A percentile compares a stretch with the other conserved stretches of the same genome.
Evolutionary conservation across 2,888 invertebrate genomes (phyloP).

Genomic region (Synanthedon vespiformis): DNA sequence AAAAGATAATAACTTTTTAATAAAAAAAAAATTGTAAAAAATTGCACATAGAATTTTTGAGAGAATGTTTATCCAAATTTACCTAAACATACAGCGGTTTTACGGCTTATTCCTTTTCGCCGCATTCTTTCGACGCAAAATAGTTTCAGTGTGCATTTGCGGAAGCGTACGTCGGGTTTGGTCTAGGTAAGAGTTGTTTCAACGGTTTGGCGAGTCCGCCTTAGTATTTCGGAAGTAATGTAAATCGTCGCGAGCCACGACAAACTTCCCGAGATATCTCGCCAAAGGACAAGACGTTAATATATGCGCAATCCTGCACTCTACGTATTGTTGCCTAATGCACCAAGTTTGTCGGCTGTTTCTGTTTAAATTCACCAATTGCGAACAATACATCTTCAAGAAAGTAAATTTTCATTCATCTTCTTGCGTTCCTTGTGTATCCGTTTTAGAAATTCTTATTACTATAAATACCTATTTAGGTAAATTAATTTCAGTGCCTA

Average conservation of each 20-base stretch:
- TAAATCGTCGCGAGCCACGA: conserved; percentile 56
- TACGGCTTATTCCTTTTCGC: conserved; percentile 3
- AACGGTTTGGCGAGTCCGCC: conserved; percentile 39
- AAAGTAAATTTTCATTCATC: too few relatives aligned
- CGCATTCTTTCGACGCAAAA: conserved; percentile 25
- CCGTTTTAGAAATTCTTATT: too few relatives aligned
- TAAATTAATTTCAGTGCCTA: too few relatives aligned
- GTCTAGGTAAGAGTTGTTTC: conserved; percentile 20
- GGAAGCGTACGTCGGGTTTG: neutral
- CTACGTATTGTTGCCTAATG: conserved; percentile 62
- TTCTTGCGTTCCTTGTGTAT: too few relatives aligned
- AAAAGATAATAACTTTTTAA: too few relatives aligned
- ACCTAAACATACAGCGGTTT: neutral
- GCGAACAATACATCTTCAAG: conserved; percentile 13
- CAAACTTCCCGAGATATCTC: conserved; percentile 60
- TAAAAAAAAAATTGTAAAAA: too few relatives aligned
- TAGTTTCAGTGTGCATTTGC: conserved; percentile 18
- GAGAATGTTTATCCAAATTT: neutral
- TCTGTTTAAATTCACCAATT: conserved; percentile 45
- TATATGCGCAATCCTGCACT: conserved; percentile 62
- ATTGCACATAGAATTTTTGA: neutral
- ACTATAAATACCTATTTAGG: too few relatives aligned
- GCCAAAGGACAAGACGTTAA: conserved; percentile 68
- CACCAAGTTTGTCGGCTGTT: conserved; percentile 47
- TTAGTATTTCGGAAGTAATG: conserved; percentile 61